Evolutionary conservation across 1,140 invertebrate species (phyloP).

Genomic region (Melanaphis sacchari): DNA sequence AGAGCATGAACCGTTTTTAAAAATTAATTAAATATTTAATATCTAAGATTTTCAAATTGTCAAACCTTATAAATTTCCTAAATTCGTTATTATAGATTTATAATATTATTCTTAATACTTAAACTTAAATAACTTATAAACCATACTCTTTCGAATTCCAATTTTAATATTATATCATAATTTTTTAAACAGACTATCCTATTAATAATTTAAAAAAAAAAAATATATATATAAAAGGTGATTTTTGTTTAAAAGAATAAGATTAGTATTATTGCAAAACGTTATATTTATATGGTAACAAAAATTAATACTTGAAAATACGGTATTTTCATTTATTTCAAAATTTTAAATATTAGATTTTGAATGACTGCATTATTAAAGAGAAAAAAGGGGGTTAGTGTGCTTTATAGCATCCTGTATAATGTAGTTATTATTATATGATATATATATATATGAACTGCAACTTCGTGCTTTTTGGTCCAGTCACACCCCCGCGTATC

Average conservation of each 20-base stretch:
- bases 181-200: too few relatives aligned
- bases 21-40: neutral
- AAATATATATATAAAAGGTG: too few relatives aligned
- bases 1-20: too few relatives aligned
- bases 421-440: neutral
- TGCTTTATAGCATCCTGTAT: neutral
- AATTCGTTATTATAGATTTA: neutral
- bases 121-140: neutral
- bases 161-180: too few relatives aligned
- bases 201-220: too few relatives aligned
- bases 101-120: neutral
- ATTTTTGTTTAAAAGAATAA: too few relatives aligned
- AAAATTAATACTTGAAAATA: neutral
- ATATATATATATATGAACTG: neutral
- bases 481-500: neutral
- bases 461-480: neutral
- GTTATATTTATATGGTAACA: too few relatives aligned
- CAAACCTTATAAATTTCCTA: neutral
- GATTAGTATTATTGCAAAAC: too few relatives aligned
- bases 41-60: neutral
- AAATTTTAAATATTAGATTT: neutral
- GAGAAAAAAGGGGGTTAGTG: neutral
- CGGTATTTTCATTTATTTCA: neutral
- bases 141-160: neutral
- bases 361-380: neutral